phyloP scores from a whole-genome alignment of 2,888 invertebrate species.

The Allophyes oxyacanthae region DNA sequence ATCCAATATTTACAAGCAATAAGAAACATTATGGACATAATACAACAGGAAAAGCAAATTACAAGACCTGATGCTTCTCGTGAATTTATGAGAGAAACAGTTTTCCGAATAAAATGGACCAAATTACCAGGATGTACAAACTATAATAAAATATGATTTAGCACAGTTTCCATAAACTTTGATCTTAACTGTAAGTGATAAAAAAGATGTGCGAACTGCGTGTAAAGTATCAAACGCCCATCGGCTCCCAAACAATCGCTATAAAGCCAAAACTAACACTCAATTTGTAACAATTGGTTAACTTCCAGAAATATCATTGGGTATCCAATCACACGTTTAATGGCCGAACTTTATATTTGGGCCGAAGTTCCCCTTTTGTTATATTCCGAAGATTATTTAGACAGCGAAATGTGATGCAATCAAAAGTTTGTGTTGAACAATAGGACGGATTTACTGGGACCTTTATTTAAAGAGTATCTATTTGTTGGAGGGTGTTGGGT shows the following conservation, averaged over 20 bases:
- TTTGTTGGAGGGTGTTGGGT: conserved; percentile 12
- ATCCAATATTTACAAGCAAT: too few species aligned
- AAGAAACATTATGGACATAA: too few species aligned
- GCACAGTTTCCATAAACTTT: conserved; percentile 15
- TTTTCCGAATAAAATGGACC: too few species aligned
- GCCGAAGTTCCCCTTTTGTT: conserved; percentile 53
- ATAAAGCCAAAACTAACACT: conserved; percentile 52
- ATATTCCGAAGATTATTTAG: conserved; percentile 52
- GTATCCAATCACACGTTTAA: conserved; percentile 59
- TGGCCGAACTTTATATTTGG: conserved; percentile 55
- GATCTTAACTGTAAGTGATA: conserved; percentile 23
- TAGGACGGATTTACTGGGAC: conserved; percentile 39
- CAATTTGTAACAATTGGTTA: conserved; percentile 56
- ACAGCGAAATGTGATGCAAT: conserved; percentile 47
- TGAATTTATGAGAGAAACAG: too few species aligned
- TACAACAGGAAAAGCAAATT: too few species aligned
- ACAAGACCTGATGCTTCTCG: too few species aligned
- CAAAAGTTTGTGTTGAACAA: conserved; percentile 50
- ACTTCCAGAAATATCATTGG: conserved; percentile 58
- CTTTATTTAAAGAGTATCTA: conserved; percentile 27
- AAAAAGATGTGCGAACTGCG: conserved; percentile 24
- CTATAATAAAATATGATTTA: conserved; percentile 20
- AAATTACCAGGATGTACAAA: too few species aligned
- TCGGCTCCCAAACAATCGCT: conserved; percentile 30
- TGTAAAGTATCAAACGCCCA: conserved; percentile 30